Percentiles rank a stretch among this genome's conserved stretches.
These are phyloP conservation scores for Perizoma flavofasciatum DNA, from an alignment of 2,888 invertebrate species.

Conservation along the genomic window DNA sequence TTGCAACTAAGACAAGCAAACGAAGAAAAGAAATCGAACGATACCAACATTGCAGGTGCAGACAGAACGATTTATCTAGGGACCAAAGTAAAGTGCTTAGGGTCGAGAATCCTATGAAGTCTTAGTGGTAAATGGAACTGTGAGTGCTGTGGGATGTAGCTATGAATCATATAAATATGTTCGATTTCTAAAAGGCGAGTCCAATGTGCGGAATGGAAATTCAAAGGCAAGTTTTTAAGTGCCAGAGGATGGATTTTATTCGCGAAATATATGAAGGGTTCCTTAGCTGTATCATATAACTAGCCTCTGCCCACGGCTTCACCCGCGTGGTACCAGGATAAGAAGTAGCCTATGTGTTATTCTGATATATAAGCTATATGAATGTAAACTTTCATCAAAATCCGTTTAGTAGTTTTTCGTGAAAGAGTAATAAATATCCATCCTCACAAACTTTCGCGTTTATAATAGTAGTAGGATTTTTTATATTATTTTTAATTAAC, in stretches of 20 bases:
- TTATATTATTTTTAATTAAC: too few species aligned
- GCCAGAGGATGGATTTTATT: neutral
- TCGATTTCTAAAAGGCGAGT: conserved; percentile 30
- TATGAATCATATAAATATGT: conserved; percentile 36
- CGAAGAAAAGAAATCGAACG: conserved; percentile 23
- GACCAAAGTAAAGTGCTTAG: conserved; percentile 22
- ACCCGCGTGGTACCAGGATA: too few species aligned
- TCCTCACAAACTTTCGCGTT: too few species aligned
- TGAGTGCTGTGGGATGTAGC: conserved; percentile 35
- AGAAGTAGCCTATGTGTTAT: too few species aligned
- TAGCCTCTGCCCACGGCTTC: too few species aligned
- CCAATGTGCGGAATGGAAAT: conserved; percentile 25
- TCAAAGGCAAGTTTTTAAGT: conserved; percentile 8
- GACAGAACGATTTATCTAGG: conserved; percentile 22
- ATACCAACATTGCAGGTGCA: conserved; percentile 10
- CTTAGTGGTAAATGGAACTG: conserved; percentile 32
- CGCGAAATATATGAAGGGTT: too few species aligned
- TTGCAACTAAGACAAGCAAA: conserved; percentile 24
- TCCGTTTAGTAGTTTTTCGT: too few species aligned
- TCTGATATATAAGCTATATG: too few species aligned
- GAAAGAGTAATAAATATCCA: too few species aligned
- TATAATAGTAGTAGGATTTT: too few species aligned
- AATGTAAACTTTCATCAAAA: too few species aligned
- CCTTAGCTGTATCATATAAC: neutral
- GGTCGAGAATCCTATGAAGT: conserved; percentile 24